phyloP scores from a whole-genome alignment of 2,797 vertebrate species.

The Discoglossus pictus region DNA sequence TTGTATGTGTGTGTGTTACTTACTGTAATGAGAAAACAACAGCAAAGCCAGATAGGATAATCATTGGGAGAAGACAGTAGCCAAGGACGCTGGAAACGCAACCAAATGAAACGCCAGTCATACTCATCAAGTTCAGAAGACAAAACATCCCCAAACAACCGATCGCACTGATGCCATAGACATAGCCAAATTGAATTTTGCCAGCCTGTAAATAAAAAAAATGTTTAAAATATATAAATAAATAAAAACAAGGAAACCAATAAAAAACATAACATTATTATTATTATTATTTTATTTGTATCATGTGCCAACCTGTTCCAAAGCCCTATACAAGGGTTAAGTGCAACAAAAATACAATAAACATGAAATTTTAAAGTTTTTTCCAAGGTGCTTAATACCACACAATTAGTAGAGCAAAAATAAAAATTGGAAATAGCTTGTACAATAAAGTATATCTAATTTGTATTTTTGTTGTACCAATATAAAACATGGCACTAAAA shows the following conservation, averaged over 20 bases:
- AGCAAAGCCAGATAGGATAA: conserved; percentile 89
- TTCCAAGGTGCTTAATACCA: background rate
- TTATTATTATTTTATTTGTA: too few species aligned
- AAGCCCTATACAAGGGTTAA: too few species aligned
- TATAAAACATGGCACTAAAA: too few species aligned
- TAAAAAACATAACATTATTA: too few species aligned
- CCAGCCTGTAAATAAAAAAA: conserved; percentile 76
- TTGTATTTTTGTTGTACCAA: too few species aligned
- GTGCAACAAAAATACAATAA: too few species aligned
- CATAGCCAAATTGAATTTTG: conserved; percentile 97
- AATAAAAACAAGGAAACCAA: background rate
- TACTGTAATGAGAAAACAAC: conserved; percentile 94
- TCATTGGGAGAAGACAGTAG: conserved; percentile 97
- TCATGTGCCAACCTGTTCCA: too few species aligned
- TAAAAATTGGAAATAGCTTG: too few species aligned
- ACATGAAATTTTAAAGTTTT: too few species aligned
- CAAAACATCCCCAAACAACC: conserved; percentile 95
- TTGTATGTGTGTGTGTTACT: conserved; percentile 67
- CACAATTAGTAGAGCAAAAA: background rate
- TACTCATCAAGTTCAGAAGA: conserved; percentile 95
- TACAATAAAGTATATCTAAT: too few species aligned
- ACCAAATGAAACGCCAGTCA: conserved; percentile 95
- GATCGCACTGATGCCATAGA: conserved; percentile 95
- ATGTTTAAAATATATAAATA: conserved; percentile 14
- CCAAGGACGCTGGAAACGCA: conserved; percentile 95